Evolutionary conservation across 2,113 vertebrate genomes (phyloP).

Genomic region (Litocranius walleri): DNA sequence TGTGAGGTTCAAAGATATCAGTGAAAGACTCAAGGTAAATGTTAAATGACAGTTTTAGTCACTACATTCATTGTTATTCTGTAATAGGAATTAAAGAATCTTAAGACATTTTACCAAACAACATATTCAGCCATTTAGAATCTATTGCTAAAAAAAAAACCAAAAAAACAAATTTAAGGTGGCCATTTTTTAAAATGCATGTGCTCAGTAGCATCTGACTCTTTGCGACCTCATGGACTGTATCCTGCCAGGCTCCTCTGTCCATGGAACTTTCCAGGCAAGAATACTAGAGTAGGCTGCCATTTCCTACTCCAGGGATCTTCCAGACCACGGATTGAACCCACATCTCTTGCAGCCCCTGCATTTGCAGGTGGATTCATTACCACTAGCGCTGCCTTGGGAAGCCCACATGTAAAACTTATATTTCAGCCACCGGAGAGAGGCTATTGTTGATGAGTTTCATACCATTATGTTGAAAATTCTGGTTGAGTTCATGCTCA

Average conservation of each 20-base stretch:
- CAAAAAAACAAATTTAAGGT: neutral
- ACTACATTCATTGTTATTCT: conserved; percentile 20
- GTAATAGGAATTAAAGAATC: neutral
- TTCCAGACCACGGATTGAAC: neutral
- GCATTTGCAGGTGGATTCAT: neutral
- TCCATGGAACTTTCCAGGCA: neutral
- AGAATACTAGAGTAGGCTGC: neutral
- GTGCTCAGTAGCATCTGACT: neutral
- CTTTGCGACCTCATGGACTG: neutral
- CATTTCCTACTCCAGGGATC: neutral
- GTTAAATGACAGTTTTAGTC: neutral
- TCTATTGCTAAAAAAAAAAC: neutral
- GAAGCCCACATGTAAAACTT: neutral
- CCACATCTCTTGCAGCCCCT: neutral
- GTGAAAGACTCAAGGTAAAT: neutral
- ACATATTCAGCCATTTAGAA: neutral
- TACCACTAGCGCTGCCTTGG: neutral
- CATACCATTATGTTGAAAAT: neutral
- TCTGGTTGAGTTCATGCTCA: neutral
- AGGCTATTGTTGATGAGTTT: neutral
- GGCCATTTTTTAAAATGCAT: neutral
- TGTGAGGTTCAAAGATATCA: neutral
- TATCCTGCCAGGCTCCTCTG: neutral
- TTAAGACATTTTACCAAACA: conserved; percentile 23
- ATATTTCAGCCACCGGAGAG: neutral